Base-by-base conservation (phyloP, 1,140 invertebrate genomes). In the Platyura marginata region DNA sequence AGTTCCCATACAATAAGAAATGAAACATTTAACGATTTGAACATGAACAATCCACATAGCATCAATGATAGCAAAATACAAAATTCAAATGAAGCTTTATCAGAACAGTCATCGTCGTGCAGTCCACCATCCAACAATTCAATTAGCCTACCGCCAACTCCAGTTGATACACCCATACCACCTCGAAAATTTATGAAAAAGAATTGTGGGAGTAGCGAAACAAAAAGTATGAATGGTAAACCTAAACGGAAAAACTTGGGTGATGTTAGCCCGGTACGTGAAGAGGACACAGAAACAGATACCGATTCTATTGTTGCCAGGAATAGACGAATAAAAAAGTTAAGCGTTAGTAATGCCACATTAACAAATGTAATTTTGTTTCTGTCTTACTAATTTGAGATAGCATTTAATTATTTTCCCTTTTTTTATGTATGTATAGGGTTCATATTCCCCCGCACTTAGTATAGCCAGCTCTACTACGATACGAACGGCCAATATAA, bases 401-500 rank as follows among this genome's bases (percentile, higher is more conserved):
- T 34, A 11, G 4, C 32, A 34, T 13, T 34, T 15, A n/a, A 8
- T 13, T 34, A n/a, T 15, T 29, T n/a, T 16, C n/a, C 16, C 5
- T 3, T 22, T 16, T 42, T 23, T 42, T 29, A 23, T 33, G 18
- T 16, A 23, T 10, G 21, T 35, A 33, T 55, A 82, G 79, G 77
- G 76, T 21, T 76, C 72, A 53, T 81, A 77, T 50, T 79, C 76
- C 0, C 74, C 77, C 3, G 73, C 72, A 10, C 56, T 61, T 16
- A 67, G 63, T 46, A 60, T 68, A 20, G 67, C 71, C 1, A 72
- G 72, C 33, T 64, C 74, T 16, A 71, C 77, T 0, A 72, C 68
- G 19, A 76, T 76, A 46, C 64, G 74, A 11, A 67, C 64, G 3
- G 73, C 73, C 43, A 72, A 71, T 47, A 66, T 71, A 0, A 88